A percentile compares a stretch with the other conserved stretches of the same genome.
Evolutionary conservation across 2,888 invertebrate species (phyloP).

Genomic region (Hirtodrosophila alboralis): DNA sequence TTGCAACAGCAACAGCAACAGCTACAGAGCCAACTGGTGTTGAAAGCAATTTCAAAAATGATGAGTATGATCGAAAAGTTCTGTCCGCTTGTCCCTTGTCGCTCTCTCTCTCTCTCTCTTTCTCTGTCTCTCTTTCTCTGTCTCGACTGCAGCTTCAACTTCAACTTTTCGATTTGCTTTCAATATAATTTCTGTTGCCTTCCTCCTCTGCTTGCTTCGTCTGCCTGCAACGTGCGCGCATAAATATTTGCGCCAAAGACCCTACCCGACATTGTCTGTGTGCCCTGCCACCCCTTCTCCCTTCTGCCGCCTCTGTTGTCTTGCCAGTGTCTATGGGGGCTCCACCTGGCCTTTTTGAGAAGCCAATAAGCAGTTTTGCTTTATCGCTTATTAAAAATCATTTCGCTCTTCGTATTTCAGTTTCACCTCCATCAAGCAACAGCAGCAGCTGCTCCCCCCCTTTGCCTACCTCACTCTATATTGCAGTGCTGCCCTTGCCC

Average conservation of each 20-base stretch:
- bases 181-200: conserved; percentile 61
- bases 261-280: conserved; percentile 46
- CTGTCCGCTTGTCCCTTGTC: conserved; percentile 26
- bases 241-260: conserved; percentile 60
- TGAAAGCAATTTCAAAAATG: conserved; percentile 84
- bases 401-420: conserved; percentile 81
- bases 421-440: conserved; percentile 59
- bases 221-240: conserved; percentile 52
- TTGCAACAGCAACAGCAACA: conserved; percentile 14
- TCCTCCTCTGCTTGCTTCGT: conserved; percentile 10
- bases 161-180: conserved; percentile 70
- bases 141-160: conserved; percentile 11
- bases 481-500: conserved; percentile 9
- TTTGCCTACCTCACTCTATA: conserved; percentile 7
- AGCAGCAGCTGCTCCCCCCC: conserved; percentile 22
- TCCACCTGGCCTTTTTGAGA: conserved; percentile 59
- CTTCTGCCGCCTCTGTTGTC: conserved; percentile 13
- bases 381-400: conserved; percentile 83
- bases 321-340: conserved; percentile 21
- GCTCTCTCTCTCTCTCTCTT: background rate
- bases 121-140: conserved; percentile 10
- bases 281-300: background rate
- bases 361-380: conserved; percentile 82
- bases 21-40: conserved; percentile 74
- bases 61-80: conserved; percentile 82